These are phyloP conservation scores for Otus sunia DNA, from an alignment of 2,113 vertebrate genomes.

Conservation along the genomic window DNA sequence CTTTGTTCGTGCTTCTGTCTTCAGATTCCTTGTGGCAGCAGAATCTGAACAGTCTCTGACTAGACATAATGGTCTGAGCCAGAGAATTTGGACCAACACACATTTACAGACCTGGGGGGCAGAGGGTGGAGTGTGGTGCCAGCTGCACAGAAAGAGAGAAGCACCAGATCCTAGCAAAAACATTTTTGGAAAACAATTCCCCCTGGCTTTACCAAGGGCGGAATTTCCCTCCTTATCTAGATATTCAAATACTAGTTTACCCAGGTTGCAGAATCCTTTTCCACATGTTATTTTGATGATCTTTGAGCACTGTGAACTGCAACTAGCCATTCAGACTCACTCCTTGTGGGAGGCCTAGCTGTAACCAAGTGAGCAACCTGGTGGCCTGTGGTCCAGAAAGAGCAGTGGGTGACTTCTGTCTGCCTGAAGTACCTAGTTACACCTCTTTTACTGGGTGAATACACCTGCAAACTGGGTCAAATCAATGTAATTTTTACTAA, in stretches of 20 bases:
- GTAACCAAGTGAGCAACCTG: neutral
- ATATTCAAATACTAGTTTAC: neutral
- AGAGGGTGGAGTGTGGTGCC: fast-evolving
- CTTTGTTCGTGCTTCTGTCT: neutral
- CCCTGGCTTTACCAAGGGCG: neutral
- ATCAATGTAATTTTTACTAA: neutral
- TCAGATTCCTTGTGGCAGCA: neutral
- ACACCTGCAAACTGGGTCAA: neutral
- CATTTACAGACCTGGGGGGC: fast-evolving
- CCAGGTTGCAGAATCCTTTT: neutral
- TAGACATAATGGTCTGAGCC: neutral
- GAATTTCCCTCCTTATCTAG: neutral
- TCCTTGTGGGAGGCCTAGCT: neutral
- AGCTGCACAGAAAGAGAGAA: neutral
- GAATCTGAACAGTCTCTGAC: neutral
- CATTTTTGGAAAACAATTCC: neutral
- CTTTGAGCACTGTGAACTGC: neutral
- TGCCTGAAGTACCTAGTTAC: neutral
- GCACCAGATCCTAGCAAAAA: neutral
- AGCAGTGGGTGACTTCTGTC: neutral
- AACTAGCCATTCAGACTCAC: neutral
- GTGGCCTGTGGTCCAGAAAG: neutral
- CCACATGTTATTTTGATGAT: neutral
- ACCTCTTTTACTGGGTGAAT: neutral
- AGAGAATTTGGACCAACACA: neutral